Conservation (phyloP, 2,797 vertebrate genomes). For the Lycodopsis pacificus region DNA sequence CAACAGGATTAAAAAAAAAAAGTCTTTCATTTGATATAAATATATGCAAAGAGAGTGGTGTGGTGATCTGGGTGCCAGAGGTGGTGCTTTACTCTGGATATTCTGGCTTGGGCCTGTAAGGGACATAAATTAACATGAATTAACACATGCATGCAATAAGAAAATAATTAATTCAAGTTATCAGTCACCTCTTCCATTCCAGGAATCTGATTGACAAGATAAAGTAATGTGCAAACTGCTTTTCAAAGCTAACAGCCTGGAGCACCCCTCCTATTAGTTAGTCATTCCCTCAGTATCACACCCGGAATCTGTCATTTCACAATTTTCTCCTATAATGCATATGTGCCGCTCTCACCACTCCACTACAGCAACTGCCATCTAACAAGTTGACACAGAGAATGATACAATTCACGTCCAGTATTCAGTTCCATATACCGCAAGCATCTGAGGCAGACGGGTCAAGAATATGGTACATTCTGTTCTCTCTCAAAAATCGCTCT, state of each 20-base stretch:
- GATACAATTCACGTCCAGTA: slow-evolving; percentile 84
- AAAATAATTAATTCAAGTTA: slow-evolving; percentile 88
- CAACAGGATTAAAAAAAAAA: slow-evolving; percentile 78
- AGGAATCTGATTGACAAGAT: slow-evolving; percentile 88
- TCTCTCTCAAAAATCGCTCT: slow-evolving; percentile 75
- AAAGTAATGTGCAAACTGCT: slow-evolving; percentile 88
- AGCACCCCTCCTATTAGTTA: slow-evolving; percentile 90
- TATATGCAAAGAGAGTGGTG: slow-evolving; percentile 83
- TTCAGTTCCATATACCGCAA: slow-evolving; percentile 81
- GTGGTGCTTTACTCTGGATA: slow-evolving; percentile 85
- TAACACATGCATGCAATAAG: slow-evolving; percentile 86
- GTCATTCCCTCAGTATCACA: slow-evolving; percentile 90
- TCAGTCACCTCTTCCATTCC: slow-evolving; percentile 87
- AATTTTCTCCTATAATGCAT: slow-evolving; percentile 89
- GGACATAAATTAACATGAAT: slow-evolving; percentile 87
- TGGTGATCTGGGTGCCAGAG: slow-evolving; percentile 85
- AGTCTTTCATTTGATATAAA: slow-evolving; percentile 84
- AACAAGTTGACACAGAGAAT: slow-evolving; percentile 84
- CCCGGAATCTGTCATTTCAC: slow-evolving; percentile 90
- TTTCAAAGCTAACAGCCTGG: slow-evolving; percentile 88
- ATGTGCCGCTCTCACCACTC: slow-evolving; percentile 87
- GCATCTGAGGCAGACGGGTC: slow-evolving; percentile 82
- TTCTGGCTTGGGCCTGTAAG: slow-evolving; percentile 85
- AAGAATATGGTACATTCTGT: slow-evolving; percentile 86
- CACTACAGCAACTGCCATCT: slow-evolving; percentile 85